Evolutionary conservation across 1,140 invertebrate species (phyloP).

Genomic region (Leptinotarsa texana): DNA sequence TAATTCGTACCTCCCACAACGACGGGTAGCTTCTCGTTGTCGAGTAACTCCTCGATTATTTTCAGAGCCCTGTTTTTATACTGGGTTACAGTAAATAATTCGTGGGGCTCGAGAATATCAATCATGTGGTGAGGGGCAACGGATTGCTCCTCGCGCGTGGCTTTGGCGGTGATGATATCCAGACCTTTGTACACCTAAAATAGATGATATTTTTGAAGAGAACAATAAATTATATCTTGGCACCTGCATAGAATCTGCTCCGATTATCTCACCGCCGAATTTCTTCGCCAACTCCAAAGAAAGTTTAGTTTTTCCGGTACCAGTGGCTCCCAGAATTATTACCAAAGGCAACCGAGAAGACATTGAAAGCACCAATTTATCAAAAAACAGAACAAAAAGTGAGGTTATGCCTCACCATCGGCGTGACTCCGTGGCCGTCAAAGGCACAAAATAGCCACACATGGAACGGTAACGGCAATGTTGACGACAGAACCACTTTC

Average conservation of each 20-base stretch:
- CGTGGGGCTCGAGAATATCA: slow-evolving; percentile 80
- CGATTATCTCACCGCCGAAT: slow-evolving; percentile 95
- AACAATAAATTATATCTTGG: slow-evolving; percentile 29
- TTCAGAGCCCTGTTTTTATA: slow-evolving; percentile 81
- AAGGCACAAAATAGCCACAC: too few relatives aligned
- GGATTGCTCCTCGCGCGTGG: slow-evolving; percentile 77
- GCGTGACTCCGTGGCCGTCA: too few relatives aligned
- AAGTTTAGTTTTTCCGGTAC: slow-evolving; percentile 95
- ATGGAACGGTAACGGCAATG: too few relatives aligned
- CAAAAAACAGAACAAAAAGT: not conserved
- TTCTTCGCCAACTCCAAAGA: slow-evolving; percentile 86
- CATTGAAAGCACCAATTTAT: slow-evolving; percentile 27
- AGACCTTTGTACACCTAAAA: slow-evolving; percentile 89
- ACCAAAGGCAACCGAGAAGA: slow-evolving; percentile 67
- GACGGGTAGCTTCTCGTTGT: slow-evolving; percentile 79
- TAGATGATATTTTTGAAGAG: slow-evolving; percentile 35
- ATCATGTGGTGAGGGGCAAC: slow-evolving; percentile 87
- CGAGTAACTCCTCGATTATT: slow-evolving; percentile 78
- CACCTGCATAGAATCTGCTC: slow-evolving; percentile 99
- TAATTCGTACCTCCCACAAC: slow-evolving; percentile 99
- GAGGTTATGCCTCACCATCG: too few relatives aligned
- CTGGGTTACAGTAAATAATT: slow-evolving; percentile 82
- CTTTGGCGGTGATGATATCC: slow-evolving; percentile 96
- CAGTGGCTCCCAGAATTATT: slow-evolving; percentile 92
- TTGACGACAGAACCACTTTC: too few relatives aligned